These are phyloP conservation scores for Crambe crambe DNA, from an alignment of 37 sponge, comb jelly and placozoan species.

Conservation along the genomic window DNA sequence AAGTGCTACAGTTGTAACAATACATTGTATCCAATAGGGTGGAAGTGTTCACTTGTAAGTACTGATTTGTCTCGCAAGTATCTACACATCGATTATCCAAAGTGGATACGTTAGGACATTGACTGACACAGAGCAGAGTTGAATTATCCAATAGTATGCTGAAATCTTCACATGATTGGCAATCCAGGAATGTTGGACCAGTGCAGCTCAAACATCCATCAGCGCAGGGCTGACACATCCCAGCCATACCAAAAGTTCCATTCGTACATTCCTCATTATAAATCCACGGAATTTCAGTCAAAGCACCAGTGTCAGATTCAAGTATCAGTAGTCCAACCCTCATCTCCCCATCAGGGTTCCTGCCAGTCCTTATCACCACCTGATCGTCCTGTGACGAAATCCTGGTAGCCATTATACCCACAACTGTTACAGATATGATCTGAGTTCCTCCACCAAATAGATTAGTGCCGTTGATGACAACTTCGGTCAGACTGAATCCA, in stretches of 20 bases:
- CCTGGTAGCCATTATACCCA: constrained; percentile 35
- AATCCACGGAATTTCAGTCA: constrained; percentile 35
- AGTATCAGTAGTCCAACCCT: constrained; percentile 30
- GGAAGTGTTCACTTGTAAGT: not conserved
- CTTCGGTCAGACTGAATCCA: constrained; percentile 35
- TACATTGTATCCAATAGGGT: not conserved
- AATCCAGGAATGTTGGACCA: constrained; percentile 38
- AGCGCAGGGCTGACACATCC: constrained; percentile 41
- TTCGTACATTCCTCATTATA: constrained; percentile 50
- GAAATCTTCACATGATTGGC: constrained; percentile 51
- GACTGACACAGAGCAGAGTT: constrained; percentile 41
- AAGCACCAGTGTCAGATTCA: constrained; percentile 69
- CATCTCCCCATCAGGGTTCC: constrained; percentile 8
- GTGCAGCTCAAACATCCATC: constrained; percentile 37
- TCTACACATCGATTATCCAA: constrained; percentile 47
- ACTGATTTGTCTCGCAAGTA: constrained; percentile 52
- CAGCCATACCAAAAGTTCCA: constrained; percentile 27
- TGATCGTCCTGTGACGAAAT: not conserved
- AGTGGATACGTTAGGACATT: constrained; percentile 54
- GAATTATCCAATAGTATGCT: not conserved
- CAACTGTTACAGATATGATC: constrained; percentile 33
- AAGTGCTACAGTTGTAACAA: constrained; percentile 47
- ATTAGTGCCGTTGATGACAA: constrained; percentile 51
- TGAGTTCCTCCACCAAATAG: constrained; percentile 61
- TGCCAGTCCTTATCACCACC: constrained; percentile 45